These are phyloP conservation scores for Capromys pilorides DNA, from an alignment of 2,797 vertebrate genomes.

Conservation along the genomic window DNA sequence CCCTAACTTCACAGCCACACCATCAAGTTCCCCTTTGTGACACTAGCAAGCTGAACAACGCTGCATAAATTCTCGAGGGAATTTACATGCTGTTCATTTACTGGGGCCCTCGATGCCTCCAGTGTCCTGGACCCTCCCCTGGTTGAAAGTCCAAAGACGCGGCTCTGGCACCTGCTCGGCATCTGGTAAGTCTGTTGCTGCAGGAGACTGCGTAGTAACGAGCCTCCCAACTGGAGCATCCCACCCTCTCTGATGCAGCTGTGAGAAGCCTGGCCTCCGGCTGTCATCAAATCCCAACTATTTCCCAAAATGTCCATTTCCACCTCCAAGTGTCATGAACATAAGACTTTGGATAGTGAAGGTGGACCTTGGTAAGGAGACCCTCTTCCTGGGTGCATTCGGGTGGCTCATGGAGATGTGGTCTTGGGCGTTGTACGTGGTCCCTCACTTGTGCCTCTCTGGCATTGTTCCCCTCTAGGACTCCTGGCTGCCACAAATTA, in stretches of 20 bases:
- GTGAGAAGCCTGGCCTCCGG: background rate
- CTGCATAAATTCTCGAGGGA: background rate
- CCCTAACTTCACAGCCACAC: background rate
- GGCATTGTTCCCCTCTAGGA: no score
- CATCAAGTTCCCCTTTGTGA: background rate
- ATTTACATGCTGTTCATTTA: background rate
- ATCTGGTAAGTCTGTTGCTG: background rate
- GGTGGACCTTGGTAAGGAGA: background rate
- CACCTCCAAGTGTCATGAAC: background rate
- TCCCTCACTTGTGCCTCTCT: no score
- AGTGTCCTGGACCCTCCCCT: background rate
- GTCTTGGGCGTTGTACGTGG: no score
- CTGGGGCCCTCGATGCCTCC: background rate
- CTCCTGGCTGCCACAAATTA: no score
- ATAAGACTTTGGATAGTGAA: background rate
- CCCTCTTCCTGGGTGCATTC: no score
- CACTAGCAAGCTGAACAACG: background rate
- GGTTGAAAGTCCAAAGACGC: background rate
- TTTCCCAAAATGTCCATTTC: background rate
- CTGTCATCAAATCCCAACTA: background rate
- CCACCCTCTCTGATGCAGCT: background rate
- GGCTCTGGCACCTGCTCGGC: background rate
- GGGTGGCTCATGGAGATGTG: no score
- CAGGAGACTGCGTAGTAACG: background rate
- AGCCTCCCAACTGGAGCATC: background rate